Evolutionary conservation across 2,113 vertebrate genomes (phyloP).

Genomic region (Pelodiscus sinensis): DNA sequence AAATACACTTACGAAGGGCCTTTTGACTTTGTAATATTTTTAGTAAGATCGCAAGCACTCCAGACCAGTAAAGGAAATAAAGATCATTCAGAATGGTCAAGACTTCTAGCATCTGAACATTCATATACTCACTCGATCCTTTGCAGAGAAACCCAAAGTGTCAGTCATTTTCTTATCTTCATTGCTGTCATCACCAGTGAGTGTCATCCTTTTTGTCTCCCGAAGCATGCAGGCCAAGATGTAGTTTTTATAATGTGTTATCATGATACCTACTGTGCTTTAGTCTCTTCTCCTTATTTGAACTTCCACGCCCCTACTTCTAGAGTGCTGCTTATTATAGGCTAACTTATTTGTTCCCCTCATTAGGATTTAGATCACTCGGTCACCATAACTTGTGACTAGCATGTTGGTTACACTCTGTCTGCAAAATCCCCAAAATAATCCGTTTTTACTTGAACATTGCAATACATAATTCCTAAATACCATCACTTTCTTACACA

Average conservation of each 20-base stretch:
- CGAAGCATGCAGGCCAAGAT: not conserved
- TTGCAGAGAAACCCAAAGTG: not conserved
- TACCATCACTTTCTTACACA: not conserved
- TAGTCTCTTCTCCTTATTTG: not conserved
- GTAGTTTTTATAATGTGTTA: not conserved
- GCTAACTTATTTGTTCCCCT: not conserved
- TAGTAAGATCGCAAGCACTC: not conserved
- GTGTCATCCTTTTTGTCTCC: not conserved
- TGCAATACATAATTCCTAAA: not conserved
- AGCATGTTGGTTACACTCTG: not conserved
- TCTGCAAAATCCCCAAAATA: not conserved
- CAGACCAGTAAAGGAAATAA: not conserved
- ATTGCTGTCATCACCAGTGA: not conserved
- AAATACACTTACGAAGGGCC: not conserved
- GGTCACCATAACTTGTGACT: not conserved
- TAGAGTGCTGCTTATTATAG: not conserved
- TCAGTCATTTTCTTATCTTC: not conserved
- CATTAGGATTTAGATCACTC: not conserved
- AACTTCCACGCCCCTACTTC: not conserved
- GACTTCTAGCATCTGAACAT: not conserved
- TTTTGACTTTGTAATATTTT: not conserved
- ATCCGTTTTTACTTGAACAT: not conserved
- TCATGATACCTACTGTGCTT: not conserved
- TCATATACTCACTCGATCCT: not conserved
- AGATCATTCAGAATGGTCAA: not conserved